phyloP scores from a whole-genome alignment of 2,113 vertebrate genomes.

The Rattus norvegicus region DNA sequence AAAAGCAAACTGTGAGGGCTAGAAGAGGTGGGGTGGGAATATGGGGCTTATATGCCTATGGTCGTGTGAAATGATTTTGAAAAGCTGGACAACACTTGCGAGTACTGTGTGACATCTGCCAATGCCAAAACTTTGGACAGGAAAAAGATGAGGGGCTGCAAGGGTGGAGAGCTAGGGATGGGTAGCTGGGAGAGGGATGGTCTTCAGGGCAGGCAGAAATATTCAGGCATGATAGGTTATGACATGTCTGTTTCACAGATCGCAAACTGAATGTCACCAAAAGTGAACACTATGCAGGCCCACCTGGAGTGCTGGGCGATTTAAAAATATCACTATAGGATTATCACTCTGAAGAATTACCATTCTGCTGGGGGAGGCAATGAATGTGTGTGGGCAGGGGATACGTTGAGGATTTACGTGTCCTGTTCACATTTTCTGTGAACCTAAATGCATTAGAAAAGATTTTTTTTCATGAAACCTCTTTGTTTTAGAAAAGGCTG shows the following conservation, averaged over 20 bases:
- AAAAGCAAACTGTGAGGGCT: not conserved
- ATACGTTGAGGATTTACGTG: no score
- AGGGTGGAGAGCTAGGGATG: not conserved
- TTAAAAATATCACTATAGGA: not conserved
- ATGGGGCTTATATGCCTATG: not conserved
- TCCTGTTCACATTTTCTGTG: not conserved
- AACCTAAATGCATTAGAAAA: not conserved
- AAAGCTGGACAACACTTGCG: not conserved
- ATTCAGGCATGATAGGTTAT: not conserved
- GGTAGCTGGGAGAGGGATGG: not conserved
- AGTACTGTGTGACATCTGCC: not conserved
- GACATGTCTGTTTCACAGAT: not conserved
- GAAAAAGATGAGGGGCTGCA: not conserved
- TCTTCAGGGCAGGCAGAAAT: not conserved
- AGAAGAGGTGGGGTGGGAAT: not conserved
- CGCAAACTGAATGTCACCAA: no score
- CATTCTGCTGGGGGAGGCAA: not conserved
- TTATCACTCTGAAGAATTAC: not conserved
- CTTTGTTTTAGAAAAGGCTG: not conserved
- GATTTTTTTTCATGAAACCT: not conserved
- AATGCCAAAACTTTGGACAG: not conserved
- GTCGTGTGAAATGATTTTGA: not conserved
- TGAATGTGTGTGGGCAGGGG: not conserved
- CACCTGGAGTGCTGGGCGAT: no score
- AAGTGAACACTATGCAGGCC: not conserved